These are phyloP conservation scores for Pantelozetes paolii DNA, from an alignment of 2,888 invertebrate genomes.

Conservation along the genomic window DNA sequence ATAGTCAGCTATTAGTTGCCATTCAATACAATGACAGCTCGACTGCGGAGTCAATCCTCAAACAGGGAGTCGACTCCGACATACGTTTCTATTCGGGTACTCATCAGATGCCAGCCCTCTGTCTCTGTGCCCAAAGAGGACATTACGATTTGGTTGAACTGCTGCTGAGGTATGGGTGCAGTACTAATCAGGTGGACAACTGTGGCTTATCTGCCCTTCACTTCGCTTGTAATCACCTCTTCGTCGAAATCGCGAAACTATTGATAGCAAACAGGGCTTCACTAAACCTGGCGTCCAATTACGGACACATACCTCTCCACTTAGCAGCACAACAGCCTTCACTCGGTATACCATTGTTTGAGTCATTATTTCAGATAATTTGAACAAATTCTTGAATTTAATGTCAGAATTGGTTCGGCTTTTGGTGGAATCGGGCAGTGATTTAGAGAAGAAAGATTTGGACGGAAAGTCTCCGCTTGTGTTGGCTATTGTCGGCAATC, in stretches of 20 bases:
- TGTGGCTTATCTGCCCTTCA: conserved; percentile 48
- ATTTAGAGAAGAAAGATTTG: conserved; percentile 46
- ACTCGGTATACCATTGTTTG: conserved; percentile 37
- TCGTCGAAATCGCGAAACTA: conserved; percentile 44
- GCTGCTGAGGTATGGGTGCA: conserved; percentile 47
- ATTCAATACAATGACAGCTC: conserved; percentile 47
- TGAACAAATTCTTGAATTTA: conserved; percentile 32
- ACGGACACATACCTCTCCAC: conserved; percentile 48
- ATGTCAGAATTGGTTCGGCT: conserved; percentile 41
- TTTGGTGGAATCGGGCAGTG: conserved; percentile 46
- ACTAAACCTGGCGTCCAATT: conserved; percentile 45
- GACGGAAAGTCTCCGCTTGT: conserved; percentile 48
- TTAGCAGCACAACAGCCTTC: conserved; percentile 42
- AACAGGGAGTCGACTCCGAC: conserved; percentile 48
- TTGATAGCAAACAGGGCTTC: conserved; percentile 47
- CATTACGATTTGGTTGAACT: conserved; percentile 47
- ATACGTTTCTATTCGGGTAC: conserved; percentile 47
- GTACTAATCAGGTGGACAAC: conserved; percentile 48
- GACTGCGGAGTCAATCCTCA: conserved; percentile 44
- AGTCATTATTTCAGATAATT: not conserved
- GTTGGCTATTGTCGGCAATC: conserved; percentile 47
- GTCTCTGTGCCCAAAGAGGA: conserved; percentile 48
- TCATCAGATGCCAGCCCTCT: conserved; percentile 47
- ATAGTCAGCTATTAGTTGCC: conserved; percentile 47
- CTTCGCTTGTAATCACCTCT: conserved; percentile 46